phyloP scores from a whole-genome alignment of 1,140 invertebrate genomes.

The Hyphantria cunea region DNA sequence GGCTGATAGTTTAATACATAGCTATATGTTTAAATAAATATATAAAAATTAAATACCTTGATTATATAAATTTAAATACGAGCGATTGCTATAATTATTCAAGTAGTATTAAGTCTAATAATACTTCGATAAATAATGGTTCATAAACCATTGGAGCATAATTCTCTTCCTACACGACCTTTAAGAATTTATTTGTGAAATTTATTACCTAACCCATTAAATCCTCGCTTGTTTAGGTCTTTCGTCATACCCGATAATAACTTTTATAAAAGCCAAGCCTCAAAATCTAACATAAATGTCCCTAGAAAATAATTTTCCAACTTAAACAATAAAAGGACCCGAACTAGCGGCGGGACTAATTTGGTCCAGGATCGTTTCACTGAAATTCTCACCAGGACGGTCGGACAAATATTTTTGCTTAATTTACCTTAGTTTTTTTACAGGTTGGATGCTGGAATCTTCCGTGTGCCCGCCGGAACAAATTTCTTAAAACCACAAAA shows the following conservation, averaged over 20 bases:
- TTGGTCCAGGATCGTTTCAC: constrained; percentile 9
- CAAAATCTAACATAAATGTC: constrained; percentile 22
- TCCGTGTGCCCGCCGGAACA: not conserved
- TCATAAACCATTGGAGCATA: no score
- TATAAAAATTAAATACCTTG: no score
- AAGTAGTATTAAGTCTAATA: no score
- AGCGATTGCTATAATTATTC: no score
- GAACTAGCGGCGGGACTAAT: constrained; percentile 15
- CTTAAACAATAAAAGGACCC: constrained; percentile 32
- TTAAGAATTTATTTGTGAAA: not conserved
- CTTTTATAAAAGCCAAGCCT: constrained; percentile 21
- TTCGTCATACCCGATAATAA: constrained; percentile 18
- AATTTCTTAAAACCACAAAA: constrained; percentile 17
- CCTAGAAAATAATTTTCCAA: constrained; percentile 27
- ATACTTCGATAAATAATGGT: no score
- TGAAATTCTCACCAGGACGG: not conserved
- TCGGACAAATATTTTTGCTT: constrained; percentile 12
- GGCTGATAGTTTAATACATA: no score
- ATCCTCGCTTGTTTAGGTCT: constrained; percentile 16
- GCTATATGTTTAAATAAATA: no score
- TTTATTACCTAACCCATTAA: constrained; percentile 18
- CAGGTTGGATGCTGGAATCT: not conserved
- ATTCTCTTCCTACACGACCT: no score
- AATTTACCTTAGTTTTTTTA: constrained; percentile 4
- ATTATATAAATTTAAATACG: no score